Base-by-base conservation (phyloP, 2,797 vertebrate genomes). In the Brachyrhaphis roseni region DNA sequence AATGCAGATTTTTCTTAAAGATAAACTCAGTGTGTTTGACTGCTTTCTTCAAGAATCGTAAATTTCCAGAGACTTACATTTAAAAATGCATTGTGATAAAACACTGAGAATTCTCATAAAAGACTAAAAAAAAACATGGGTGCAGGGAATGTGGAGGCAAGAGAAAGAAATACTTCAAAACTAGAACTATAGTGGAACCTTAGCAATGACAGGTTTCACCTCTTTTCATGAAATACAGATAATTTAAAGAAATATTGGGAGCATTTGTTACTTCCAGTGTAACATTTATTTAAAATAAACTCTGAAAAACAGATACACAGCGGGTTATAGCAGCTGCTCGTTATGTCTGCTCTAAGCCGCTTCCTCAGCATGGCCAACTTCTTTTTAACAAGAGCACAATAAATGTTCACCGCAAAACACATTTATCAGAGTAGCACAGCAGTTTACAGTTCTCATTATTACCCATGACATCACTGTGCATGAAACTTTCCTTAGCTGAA, bases 31-130 rank as follows among this genome's bases (percentile, higher is more conserved):
- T 72, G 84, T 51, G 81, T 86, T 82, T 59, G 64, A 77, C 70
- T 43, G 28, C 74, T 46, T 70, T 83, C 73, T 78, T 77, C 71
- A 72, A 39, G 71, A 84, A 74, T 75, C 87, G 91, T 94, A 93
- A 93, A 95, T 92, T 89, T 87, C 76, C 86, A 89, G 84, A 90
- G 86, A 91, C 88, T 91, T 88, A 87, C 87, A 90, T 95, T 92
- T 94, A 93, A 92, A 53, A 92, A 95, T 94, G 88, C 84, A 84
- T 23, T 36, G 62, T 20, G 16, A 8, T 90, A 94, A 94, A 94
- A 92, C 91, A 82, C 86, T 88, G 81, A 89, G 85, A 90, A 83
- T 88, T 90, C 88, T 90, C 91, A 92, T 87, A 92, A 88, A 94
- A 94, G 90, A 91, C 81, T 78, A 79, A 36, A 39, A 92, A 90